phyloP scores from a whole-genome alignment of 2,113 vertebrate genomes.

The Aviceda subcristata region DNA sequence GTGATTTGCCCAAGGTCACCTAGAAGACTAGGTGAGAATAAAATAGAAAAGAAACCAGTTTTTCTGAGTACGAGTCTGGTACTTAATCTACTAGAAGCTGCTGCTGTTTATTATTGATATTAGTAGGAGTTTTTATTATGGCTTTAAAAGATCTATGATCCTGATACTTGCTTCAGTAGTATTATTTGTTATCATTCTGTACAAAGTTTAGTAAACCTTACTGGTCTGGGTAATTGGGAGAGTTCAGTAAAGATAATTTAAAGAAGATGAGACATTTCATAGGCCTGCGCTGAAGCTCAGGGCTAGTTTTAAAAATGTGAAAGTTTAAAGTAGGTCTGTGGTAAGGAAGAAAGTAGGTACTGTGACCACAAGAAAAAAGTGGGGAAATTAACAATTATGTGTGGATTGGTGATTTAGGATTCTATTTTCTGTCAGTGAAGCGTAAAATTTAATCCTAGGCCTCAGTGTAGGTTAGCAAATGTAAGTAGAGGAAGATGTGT shows the following conservation, averaged over 20 bases:
- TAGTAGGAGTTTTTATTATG: not conserved
- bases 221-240: not conserved
- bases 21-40: not conserved
- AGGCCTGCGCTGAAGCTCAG: not conserved
- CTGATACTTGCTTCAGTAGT: not conserved
- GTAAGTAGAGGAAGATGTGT: slow-evolving; percentile 33
- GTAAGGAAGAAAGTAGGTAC: not conserved
- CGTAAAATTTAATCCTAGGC: slow-evolving; percentile 64
- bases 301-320: not conserved
- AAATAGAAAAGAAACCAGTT: not conserved
- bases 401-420: slow-evolving; percentile 36
- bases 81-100: not conserved
- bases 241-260: not conserved
- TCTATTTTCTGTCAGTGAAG: slow-evolving; percentile 64
- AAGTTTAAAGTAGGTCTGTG: not conserved
- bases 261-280: not conserved
- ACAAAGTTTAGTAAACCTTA: not conserved
- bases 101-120: not conserved
- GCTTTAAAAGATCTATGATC: not conserved
- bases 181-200: not conserved
- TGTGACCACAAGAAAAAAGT: slow-evolving; percentile 13
- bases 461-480: slow-evolving; percentile 16
- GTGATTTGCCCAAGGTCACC: slow-evolving; percentile 39
- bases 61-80: not conserved
- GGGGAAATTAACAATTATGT: slow-evolving; percentile 27